phyloP scores from a whole-genome alignment of 2,888 invertebrate species.

The Leptinotarsa rubiginosa region DNA sequence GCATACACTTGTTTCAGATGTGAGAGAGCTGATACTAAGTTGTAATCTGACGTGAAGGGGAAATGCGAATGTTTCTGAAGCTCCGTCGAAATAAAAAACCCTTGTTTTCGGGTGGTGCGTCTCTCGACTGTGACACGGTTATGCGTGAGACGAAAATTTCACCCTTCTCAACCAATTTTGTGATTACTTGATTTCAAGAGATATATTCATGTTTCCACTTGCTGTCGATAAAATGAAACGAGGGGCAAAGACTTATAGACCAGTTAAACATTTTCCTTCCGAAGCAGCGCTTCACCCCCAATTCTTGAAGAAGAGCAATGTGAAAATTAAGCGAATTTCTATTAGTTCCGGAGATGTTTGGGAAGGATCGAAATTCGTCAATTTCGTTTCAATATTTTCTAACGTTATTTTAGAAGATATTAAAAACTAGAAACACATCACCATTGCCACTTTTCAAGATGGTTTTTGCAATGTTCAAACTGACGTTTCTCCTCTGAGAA shows the following conservation, averaged over 20 bases:
- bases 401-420: no score
- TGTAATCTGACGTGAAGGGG: slow-evolving; percentile 45
- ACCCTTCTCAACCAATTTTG: slow-evolving; percentile 61
- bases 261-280: background rate
- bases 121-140: slow-evolving; percentile 64
- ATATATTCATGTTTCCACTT: slow-evolving; percentile 57
- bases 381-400: no score
- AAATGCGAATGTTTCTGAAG: slow-evolving; percentile 18
- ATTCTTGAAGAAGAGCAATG: background rate
- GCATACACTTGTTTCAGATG: slow-evolving; percentile 64
- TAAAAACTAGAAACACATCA: no score
- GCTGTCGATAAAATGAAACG: slow-evolving; percentile 58
- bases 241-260: slow-evolving; percentile 21
- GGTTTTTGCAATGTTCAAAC: no score
- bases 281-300: background rate
- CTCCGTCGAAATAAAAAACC: slow-evolving; percentile 46
- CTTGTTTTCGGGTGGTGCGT: slow-evolving; percentile 55
- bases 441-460: no score
- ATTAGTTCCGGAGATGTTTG: no score
- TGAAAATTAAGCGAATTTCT: no score
- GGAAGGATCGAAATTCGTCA: no score
- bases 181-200: slow-evolving; percentile 64
- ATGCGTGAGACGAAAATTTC: slow-evolving; percentile 60
- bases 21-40: slow-evolving; percentile 51
- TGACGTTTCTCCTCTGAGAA: no score